These are phyloP conservation scores for Bemisia tabaci DNA, from an alignment of 1,140 invertebrate species.

Conservation along the genomic window DNA sequence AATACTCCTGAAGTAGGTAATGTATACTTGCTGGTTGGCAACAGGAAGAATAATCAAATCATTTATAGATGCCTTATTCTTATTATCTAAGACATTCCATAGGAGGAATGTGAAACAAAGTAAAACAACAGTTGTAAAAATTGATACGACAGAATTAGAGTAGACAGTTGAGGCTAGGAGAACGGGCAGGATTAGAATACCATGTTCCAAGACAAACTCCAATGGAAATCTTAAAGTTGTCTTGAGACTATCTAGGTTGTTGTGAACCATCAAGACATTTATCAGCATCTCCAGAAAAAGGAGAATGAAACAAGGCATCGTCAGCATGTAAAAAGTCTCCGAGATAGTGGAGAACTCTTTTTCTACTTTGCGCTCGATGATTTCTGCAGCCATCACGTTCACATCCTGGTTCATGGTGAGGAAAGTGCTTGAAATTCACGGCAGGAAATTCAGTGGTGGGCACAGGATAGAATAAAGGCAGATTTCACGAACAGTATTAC, in stretches of 20 bases:
- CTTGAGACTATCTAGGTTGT: not conserved
- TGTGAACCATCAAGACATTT: not conserved
- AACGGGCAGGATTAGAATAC: not conserved
- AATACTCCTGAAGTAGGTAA: constrained; percentile 51
- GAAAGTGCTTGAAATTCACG: too few species aligned
- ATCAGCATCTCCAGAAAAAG: not conserved
- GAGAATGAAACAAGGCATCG: not conserved
- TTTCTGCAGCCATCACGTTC: not conserved
- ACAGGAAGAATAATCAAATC: not conserved
- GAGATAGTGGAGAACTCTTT: not conserved
- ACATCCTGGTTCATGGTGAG: not conserved
- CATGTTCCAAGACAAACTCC: not conserved
- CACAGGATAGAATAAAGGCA: too few species aligned
- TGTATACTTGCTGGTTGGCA: constrained; percentile 26
- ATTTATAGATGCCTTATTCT: not conserved
- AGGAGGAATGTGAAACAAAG: not conserved
- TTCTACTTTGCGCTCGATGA: not conserved
- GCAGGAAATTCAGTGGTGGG: too few species aligned
- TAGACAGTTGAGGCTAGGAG: not conserved
- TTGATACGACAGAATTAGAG: not conserved
- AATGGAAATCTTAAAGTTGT: not conserved
- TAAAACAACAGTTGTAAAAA: not conserved
- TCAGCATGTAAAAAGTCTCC: not conserved
- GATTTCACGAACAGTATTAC: too few species aligned
- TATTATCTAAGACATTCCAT: not conserved